Percentiles rank a stretch among this genome's conserved stretches.
Conservation (phyloP, 2,888 invertebrate species). For the Rugalucina vietnamica region DNA sequence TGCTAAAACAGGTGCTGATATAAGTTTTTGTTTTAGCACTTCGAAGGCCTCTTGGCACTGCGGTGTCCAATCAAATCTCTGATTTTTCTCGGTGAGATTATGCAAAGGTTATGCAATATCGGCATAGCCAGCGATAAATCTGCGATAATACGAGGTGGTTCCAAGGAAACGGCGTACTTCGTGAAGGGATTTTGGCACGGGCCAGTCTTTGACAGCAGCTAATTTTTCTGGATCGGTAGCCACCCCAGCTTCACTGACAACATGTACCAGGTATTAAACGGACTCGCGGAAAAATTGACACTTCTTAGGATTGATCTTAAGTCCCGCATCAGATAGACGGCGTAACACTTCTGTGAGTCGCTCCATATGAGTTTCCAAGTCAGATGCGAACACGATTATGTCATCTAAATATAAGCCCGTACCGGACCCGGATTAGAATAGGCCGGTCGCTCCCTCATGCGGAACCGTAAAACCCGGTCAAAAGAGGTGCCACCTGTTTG, state of each 20-base stretch:
- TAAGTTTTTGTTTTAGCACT: conserved; percentile 68
- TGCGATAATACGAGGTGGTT: conserved; percentile 31
- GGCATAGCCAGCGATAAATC: conserved; percentile 27
- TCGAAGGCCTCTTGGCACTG: conserved; percentile 75
- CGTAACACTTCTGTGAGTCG: conserved; percentile 32
- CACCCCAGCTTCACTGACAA: conserved; percentile 26
- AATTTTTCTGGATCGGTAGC: conserved; percentile 10
- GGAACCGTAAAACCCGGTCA: too few relatives aligned
- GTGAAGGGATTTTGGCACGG: conserved; percentile 9
- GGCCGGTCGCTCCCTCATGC: too few relatives aligned
- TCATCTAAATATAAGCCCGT: too few relatives aligned
- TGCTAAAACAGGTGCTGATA: conserved; percentile 56
- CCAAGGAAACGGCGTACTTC: conserved; percentile 35
- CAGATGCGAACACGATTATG: conserved; percentile 24
- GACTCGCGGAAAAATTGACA: conserved; percentile 38
- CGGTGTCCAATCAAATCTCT: conserved; percentile 67
- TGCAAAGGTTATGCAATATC: conserved; percentile 41
- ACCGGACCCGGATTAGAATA: too few relatives aligned
- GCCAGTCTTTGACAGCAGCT: conserved; percentile 25
- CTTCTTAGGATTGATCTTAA: conserved; percentile 43
- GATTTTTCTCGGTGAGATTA: conserved; percentile 28
- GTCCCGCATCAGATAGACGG: conserved; percentile 20
- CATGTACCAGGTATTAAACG: conserved; percentile 31
- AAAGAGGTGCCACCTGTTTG: too few relatives aligned
- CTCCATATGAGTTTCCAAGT: conserved; percentile 13